Conservation (phyloP, 2,888 invertebrate genomes). For the Dione vanillae region DNA sequence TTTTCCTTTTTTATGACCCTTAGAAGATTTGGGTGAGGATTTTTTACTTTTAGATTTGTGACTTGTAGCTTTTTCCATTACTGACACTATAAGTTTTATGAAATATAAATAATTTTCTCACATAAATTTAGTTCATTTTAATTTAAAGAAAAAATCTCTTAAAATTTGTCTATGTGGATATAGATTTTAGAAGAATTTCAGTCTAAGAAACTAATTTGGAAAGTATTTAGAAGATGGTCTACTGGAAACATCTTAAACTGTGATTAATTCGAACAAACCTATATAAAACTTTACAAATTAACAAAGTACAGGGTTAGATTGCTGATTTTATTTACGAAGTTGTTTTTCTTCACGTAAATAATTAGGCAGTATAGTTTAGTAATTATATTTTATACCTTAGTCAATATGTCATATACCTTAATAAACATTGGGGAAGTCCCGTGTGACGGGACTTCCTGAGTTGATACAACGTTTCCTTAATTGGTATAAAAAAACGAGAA, state of each 20-base stretch:
- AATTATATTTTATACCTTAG: not conserved
- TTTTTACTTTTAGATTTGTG: constrained; percentile 71
- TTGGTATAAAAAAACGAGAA: constrained; percentile 26
- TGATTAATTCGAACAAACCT: constrained; percentile 26
- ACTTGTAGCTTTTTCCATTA: constrained; percentile 66
- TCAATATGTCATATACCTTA: constrained; percentile 11
- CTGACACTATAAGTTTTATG: constrained; percentile 49
- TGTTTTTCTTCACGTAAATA: constrained; percentile 8
- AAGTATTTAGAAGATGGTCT: constrained; percentile 28
- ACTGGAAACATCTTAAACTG: constrained; percentile 32
- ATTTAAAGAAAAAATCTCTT: not conserved
- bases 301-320: constrained; percentile 12
- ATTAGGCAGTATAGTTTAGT: not conserved
- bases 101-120: not conserved
- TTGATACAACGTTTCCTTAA: constrained; percentile 8
- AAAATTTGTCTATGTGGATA: too few species aligned
- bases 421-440: constrained; percentile 40
- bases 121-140: not conserved
- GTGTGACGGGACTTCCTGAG: constrained; percentile 45
- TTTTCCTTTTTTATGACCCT: constrained; percentile 69
- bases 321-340: constrained; percentile 18
- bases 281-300: constrained; percentile 29
- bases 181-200: constrained; percentile 20
- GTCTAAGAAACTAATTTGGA: constrained; percentile 29
- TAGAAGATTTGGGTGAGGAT: constrained; percentile 58